These are phyloP conservation scores for Scolopax mira DNA, from an alignment of 2,113 vertebrate species.

Conservation along the genomic window DNA sequence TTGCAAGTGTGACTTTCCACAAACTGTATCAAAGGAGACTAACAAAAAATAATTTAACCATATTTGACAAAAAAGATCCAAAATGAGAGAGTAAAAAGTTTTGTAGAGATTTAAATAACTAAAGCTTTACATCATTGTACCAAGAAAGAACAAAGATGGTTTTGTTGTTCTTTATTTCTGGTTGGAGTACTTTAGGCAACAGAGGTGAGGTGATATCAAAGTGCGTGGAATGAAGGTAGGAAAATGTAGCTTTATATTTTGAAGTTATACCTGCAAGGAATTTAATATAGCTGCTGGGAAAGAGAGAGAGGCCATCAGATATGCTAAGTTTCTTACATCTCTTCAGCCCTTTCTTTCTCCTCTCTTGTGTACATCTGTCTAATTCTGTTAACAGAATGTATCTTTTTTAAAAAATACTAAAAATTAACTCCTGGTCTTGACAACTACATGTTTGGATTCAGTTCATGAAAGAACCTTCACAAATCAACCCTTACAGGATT, in stretches of 20 bases:
- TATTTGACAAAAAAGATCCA: not conserved
- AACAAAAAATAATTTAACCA: not conserved
- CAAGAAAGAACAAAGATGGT: not conserved
- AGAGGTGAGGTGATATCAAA: not conserved
- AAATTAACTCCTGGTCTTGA: not conserved
- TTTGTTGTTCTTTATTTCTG: not conserved
- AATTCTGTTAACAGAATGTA: not conserved
- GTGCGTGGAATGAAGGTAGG: not conserved
- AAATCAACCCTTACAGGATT: not conserved
- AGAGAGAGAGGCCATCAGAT: fast-evolving
- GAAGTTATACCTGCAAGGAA: not conserved
- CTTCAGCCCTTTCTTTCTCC: not conserved
- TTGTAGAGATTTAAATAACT: not conserved
- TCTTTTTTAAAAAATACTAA: not conserved
- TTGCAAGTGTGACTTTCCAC: not conserved
- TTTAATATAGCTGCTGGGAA: not conserved
- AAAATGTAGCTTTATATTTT: not conserved
- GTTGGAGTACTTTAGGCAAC: not conserved
- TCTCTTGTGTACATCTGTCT: not conserved
- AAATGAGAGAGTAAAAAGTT: not conserved
- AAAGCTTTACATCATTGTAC: not conserved
- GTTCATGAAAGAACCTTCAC: not conserved
- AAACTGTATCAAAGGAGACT: not conserved
- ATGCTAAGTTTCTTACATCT: not conserved
- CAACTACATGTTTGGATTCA: not conserved